Base-by-base conservation (phyloP, 2,797 vertebrate species). In the Fundulus diaphanus region DNA sequence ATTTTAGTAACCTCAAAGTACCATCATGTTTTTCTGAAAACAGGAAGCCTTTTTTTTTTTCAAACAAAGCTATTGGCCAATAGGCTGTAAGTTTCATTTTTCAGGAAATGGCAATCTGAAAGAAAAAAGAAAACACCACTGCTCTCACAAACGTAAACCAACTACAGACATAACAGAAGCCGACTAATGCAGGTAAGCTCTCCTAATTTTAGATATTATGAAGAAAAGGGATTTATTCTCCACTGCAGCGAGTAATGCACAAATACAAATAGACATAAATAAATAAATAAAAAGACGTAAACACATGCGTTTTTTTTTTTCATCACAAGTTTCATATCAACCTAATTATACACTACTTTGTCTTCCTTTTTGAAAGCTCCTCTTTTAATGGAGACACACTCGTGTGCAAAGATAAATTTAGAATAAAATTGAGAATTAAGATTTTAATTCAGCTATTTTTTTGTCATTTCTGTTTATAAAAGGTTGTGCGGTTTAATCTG, bases 31-130 rank as follows among this genome's bases (percentile, higher is more conserved):
- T 27, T 15, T 66, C 37, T 42, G 63, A 42, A 40, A 7, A 66
- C 24, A 27, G 24, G 24, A 42, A 66, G 63, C 24, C 13, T 37
- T 63, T 63, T 66, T 15, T n/a, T 20, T 15, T n/a, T n/a, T 20
- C 29, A 61, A n/a, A 5, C 33, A 42, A 40, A 65, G 61, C 35
- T 65, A 8, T 40, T 54, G 13, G 22, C 22, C 15, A 31, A 46
- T n/a, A n/a, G n/a, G n/a, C n/a, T n/a, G n/a, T n/a, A n/a, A 27
- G 31, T 67, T 74, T 56, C 11, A 24, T 42, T 24, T 74, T 33
- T 29, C 22, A 46, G 12, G 18, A 68, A 75, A 56, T 8, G 9
- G 51, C 16, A 74, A 67, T 22, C n/a, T 42, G 59, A 61, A 61
- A 37, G 9, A 40, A 44, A 31, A 18, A 33, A 0, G 5, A 27